Evolutionary conservation across 2,888 invertebrate species (phyloP).

Genomic region (Nomada fabriciana): DNA sequence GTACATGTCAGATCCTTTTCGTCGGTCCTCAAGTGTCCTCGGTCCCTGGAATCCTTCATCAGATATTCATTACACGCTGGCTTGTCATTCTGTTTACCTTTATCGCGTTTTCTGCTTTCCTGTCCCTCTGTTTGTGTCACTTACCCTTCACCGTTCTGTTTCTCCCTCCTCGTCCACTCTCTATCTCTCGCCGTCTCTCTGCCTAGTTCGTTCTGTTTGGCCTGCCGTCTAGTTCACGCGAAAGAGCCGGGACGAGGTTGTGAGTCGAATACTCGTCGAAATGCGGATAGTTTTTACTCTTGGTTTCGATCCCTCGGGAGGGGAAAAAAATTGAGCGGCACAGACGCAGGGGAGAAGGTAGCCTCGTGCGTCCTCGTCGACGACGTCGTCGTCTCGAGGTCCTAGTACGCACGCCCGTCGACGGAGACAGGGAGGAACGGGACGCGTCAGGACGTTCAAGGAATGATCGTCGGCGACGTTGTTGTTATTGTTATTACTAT

Average conservation of each 20-base stretch:
- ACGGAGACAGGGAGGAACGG: neutral
- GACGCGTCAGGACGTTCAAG: constrained; percentile 17
- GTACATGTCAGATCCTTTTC: too few relatives aligned
- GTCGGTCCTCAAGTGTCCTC: too few relatives aligned
- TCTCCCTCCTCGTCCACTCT: neutral
- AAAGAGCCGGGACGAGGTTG: neutral
- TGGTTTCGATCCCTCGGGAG: neutral
- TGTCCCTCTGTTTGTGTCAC: neutral
- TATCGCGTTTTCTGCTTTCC: constrained; percentile 20
- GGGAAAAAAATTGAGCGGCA: neutral
- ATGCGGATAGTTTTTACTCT: too few relatives aligned
- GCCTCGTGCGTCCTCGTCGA: constrained; percentile 24
- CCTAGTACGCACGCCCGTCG: constrained; percentile 52
- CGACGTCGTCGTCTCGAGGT: constrained; percentile 29
- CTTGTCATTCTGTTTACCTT: constrained; percentile 7
- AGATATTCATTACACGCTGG: constrained; percentile 4
- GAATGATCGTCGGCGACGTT: constrained; percentile 3
- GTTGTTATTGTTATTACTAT: constrained; percentile 11
- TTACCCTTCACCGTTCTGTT: constrained; percentile 35
- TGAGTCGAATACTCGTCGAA: neutral
- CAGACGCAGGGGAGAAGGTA: neutral
- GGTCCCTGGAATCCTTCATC: too few relatives aligned
- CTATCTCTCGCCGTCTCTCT: neutral
- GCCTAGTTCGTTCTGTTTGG: neutral
- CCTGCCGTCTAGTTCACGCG: neutral